Base-by-base conservation (phyloP, 2,888 invertebrate species). In the Drosophila kuntzei region DNA sequence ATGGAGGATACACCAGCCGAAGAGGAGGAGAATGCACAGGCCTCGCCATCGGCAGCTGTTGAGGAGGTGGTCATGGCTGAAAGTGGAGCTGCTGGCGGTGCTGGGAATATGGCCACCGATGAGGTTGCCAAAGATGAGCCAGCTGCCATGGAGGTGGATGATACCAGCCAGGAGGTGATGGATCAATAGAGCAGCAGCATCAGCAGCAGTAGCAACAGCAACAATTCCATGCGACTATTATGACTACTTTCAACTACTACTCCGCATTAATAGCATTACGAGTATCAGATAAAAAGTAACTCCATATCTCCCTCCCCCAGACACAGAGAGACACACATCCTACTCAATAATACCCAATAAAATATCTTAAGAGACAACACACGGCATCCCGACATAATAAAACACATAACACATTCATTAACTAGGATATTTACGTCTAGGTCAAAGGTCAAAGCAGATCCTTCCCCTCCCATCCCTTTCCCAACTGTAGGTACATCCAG, bases 111-210 rank as follows among this genome's bases (percentile, higher is more conserved):
- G 90, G 90, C 91, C 57, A 92, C 91, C 34, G 91, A 91, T 50
- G 85, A 87, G 29, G 80, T 74, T 2, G 44, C 79, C 61, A 91
- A 91, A 71, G 90, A 92, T 37, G 91, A 91, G 64, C 86, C 89
- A 9, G 89, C 90, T 36, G 91, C 91, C 57, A 92, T 92, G 92
- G 92, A 92, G 63, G 90, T 92, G 16, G 92, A 92, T 49, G 92
- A 92, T 54, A 91, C 91, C 72, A 92, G 92, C 79, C 92, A 91
- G 71, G 91, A 92, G 80, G 92, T 92, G 58, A 92, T 92, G 92
- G 91, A 92, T 80, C 92, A 92, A 78, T 92, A 92, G 58, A 61
- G 39, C 32, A 18, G 9, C 29, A 39, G 18, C 16, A 14, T 27
- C 20, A 34, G 20, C 11, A 3, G 12, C 36, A n/a, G 80, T 64